These are phyloP conservation scores for Drosophila pallidifrons DNA, from an alignment of 1,140 invertebrate genomes.

Conservation along the genomic window DNA sequence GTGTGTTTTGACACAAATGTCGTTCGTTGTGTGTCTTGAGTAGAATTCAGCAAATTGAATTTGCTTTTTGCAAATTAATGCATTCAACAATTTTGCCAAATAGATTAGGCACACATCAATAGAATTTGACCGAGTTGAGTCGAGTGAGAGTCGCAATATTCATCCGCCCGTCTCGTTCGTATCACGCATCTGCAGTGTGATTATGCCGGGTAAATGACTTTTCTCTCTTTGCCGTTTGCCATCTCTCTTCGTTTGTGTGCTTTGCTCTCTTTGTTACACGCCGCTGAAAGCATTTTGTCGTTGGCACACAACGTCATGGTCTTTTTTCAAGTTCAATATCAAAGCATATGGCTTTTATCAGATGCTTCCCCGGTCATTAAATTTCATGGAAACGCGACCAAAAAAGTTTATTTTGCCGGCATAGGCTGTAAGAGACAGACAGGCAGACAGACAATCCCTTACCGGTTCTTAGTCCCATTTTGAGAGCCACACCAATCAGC, in stretches of 20 bases:
- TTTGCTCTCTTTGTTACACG: constrained; percentile 19
- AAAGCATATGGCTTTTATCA: constrained; percentile 31
- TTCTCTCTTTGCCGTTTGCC: neutral
- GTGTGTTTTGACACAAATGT: neutral
- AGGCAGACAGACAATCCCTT: constrained; percentile 1
- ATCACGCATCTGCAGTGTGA: constrained; percentile 71
- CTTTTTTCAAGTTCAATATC: constrained; percentile 55
- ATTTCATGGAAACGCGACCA: constrained; percentile 2
- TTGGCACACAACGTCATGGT: constrained; percentile 4
- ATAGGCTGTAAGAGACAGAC: constrained; percentile 11
- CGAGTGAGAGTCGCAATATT: neutral
- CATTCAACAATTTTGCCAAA: constrained; percentile 20
- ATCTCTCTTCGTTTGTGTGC: constrained; percentile 3
- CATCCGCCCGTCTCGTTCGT: neutral
- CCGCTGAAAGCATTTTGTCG: constrained; percentile 14
- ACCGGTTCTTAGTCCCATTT: constrained; percentile 48
- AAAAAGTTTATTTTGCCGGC: constrained; percentile 34
- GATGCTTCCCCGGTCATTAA: constrained; percentile 25
- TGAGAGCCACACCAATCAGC: constrained; percentile 21
- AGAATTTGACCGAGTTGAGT: constrained; percentile 29
- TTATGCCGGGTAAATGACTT: constrained; percentile 14
- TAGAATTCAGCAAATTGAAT: constrained; percentile 19
- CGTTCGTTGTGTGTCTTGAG: neutral
- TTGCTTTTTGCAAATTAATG: constrained; percentile 27
- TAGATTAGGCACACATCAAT: constrained; percentile 37